phyloP scores from a whole-genome alignment of 30 jellyfish, hydroid and myxozoan genomes.

The Turritopsis rubra region DNA sequence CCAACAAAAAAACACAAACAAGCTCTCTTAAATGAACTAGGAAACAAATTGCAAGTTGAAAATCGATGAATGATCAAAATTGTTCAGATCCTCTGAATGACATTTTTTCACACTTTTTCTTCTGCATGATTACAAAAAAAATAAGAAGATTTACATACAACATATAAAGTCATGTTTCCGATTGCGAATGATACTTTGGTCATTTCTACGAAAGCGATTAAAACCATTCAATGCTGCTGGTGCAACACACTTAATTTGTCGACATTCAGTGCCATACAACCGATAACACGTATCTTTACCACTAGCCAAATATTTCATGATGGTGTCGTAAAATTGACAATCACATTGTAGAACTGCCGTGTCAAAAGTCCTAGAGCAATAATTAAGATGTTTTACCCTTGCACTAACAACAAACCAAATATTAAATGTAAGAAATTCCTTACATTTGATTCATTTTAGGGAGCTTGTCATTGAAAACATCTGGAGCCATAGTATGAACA shows the following conservation, averaged over 20 bases:
- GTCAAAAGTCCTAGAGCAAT: conserved; percentile 33
- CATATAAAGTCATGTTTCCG: conserved; percentile 54
- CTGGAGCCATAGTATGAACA: conserved; percentile 21
- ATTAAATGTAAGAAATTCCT: no score
- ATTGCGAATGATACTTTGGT: background rate
- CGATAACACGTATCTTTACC: background rate
- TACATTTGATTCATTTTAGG: conserved; percentile 12
- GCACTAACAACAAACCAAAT: background rate
- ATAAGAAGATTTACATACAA: conserved; percentile 34
- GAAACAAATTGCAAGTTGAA: no score
- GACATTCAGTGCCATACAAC: background rate
- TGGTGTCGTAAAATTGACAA: conserved; percentile 40
- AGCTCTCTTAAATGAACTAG: no score
- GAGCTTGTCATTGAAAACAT: conserved; percentile 21
- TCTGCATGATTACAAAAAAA: no score
- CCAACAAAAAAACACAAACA: no score
- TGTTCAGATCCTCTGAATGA: no score
- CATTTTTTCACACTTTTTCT: no score
- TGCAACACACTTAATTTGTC: background rate
- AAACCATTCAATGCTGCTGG: conserved; percentile 19
- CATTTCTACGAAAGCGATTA: background rate
- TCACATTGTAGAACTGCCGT: conserved; percentile 52
- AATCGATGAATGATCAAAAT: no score
- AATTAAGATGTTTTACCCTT: background rate
- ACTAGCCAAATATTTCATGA: background rate